Base-by-base conservation (phyloP, 2,113 vertebrate genomes). In the Ornithorhynchus anatinus region DNA sequence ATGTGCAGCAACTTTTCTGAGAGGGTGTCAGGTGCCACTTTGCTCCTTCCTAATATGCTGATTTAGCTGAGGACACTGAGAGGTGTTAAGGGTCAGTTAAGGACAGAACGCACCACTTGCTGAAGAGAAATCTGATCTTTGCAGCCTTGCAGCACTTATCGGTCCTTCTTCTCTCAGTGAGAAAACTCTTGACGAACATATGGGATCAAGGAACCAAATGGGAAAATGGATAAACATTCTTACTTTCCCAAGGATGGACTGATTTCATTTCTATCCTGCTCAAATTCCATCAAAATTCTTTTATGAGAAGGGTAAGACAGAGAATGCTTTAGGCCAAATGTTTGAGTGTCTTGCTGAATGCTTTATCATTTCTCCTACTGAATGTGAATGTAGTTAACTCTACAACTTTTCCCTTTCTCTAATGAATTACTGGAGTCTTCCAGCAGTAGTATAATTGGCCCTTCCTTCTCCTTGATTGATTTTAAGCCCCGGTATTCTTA, bases 21-120 rank as follows among this genome's bases (percentile, higher is more conserved):
- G 58, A 82, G 29, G 2, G 7, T 23, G 4, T 14, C 13, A 53
- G n/a, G 52, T 56, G 32, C 54, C 71, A 57, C 43, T 74, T 74
- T 53, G 64, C 67, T 73, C 60, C 44, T 71, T 35, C 53, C 64
- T 36, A 66, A 61, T 35, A 53, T 35, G 62, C 75, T 72, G 71
- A 59, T 45, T 61, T 51, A 43, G 69, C 66, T 70, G 66, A 43
- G 35, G 45, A 40, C 39, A 36, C 47, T 2, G 25, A 51, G 5
- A 33, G 63, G 39, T 59, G 43, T 50, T 43, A 80, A 56, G 81
- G 44, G 54, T 58, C 27, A 66, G 16, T 47, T 35, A 40, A 37
- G 59, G 67, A 59, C 74, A 42, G n/a, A 62, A 25, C 42, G 16
- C 25, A 36, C 29, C 56, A 27, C n/a, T 58, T 22, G 52, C 35